Base-by-base conservation (phyloP, 2,113 vertebrate species). In the Clarias macrocephalus region DNA sequence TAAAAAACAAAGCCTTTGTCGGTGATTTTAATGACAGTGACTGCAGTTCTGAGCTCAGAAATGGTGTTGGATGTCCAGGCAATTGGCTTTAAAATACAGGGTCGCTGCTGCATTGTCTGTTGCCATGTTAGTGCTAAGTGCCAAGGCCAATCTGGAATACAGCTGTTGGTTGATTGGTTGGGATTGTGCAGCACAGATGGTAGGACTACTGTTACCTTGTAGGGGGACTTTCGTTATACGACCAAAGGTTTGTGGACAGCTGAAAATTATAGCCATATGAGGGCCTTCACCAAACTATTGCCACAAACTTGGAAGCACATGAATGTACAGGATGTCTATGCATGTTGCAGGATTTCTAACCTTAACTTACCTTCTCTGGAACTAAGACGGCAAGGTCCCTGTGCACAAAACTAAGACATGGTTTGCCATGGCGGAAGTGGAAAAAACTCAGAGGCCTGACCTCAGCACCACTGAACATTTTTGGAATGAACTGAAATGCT, bases 121-220 rank as follows among this genome's bases (percentile, higher is more conserved):
- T 85, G 63, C 79, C 87, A 70, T 88, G 90, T 87, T 73, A 19
- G 66, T 68, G 89, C 86, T 77, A 86, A 89, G 65, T 13, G 87
- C 89, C 91, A 89, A 86, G 86, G 85, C 88, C 86, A n/a, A 81
- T 89, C 81, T 80, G 63, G 87, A 87, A 82, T 88, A 87, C 60
- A 70, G 54, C 85, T 66, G 82, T 82, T 76, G 86, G 87, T 91
- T 48, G 88, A 93, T 89, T 72, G 86, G 88, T 76, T 88, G 92
- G 91, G 92, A 93, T 91, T 92, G 93, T 85, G 85, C 88, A 79
- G 85, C 16, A 25, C 66, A 52, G 57, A 88, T 72, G 79, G 85
- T 37, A 25, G 91, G 89, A 77, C 89, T 86, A 42, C 72, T 13
- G 56, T 85, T 62, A 37, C 79, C 65, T 33, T 82, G 65, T 66